Evolutionary conservation across 2,888 invertebrate genomes (phyloP), one percentile per base, ranked within the genome.

Genomic region (Parascotia fuliginaria): DNA sequence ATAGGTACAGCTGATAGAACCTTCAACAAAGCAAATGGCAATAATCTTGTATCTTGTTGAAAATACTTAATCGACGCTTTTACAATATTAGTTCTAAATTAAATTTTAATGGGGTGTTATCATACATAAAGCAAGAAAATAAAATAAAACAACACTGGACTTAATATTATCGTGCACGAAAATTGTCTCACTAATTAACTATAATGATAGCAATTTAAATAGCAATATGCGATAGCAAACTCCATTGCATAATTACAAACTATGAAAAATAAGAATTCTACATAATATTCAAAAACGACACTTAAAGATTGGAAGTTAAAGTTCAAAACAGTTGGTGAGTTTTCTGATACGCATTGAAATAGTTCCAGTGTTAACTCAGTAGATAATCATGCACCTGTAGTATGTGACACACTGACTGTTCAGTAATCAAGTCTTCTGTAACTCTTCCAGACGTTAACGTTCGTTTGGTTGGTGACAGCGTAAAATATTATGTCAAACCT

Each of bases 331-430:
- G 14, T 44, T 1, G 27, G 22, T 24, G 36, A 14, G 6, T 12
- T 36, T 49, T 32, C 31, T 0, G 5, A 32, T 2, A 24, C 2
- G 13, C 42, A 34, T 53, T 39, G 32, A 60, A 54, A 54, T 55
- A 12, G 56, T 52, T 42, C 38, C n/a, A 58, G 56, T 65, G 62
- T 65, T 68, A 61, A 52, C 49, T 55, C 41, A 50, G 53, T 22
- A 48, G 63, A 67, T 67, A 65, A 65, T 69, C 60, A 65, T 55
- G 53, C 70, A 67, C 60, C 67, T 67, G 65, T 62, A 60, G 4
- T 41, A 0, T 37, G 42, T 27, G 55, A 69, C 60, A 67, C 22
- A 69, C 50, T 0, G 60, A 0, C 7, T 0, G n/a, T 13, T 22
- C 39, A 50, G 12, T 15, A 24, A 0, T 9, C 2, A 3, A 24